These are phyloP conservation scores for Drosophila eugracilis DNA, from an alignment of 1,140 invertebrate genomes.

Conservation along the genomic window DNA sequence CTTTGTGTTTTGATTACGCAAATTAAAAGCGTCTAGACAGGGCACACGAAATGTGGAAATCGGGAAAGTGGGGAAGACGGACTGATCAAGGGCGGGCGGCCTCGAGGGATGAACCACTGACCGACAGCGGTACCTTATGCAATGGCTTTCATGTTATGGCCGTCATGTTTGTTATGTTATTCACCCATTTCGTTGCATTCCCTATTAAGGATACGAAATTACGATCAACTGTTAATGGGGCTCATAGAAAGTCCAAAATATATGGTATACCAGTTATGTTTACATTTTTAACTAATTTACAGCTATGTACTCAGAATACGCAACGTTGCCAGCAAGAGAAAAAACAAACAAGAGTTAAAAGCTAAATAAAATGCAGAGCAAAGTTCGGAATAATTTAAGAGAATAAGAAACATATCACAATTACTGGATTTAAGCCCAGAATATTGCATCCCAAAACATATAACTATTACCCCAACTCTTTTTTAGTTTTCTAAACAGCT, in stretches of 20 bases:
- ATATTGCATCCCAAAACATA: too few species aligned
- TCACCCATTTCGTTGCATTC: background rate
- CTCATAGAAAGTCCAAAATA: too few species aligned
- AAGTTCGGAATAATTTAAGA: conserved; percentile 29
- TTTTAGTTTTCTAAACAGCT: too few species aligned
- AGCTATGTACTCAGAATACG: conserved; percentile 53
- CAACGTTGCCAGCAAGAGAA: conserved; percentile 11
- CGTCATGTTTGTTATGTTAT: background rate
- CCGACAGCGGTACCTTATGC: conserved; percentile 20
- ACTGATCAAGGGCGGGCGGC: background rate
- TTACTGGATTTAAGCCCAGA: too few species aligned
- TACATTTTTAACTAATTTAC: too few species aligned
- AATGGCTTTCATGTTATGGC: conserved; percentile 16
- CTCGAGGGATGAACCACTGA: conserved; percentile 27
- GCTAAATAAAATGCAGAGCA: conserved; percentile 17
- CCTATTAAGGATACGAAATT: background rate
- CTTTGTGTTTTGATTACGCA: conserved; percentile 80
- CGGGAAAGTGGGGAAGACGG: background rate
- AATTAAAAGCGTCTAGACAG: conserved; percentile 78
- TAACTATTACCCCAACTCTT: too few species aligned
- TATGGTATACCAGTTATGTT: too few species aligned
- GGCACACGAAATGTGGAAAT: conserved; percentile 16
- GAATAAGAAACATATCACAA: too few species aligned
- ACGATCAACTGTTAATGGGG: too few species aligned
- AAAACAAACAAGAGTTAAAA: conserved; percentile 31